These are phyloP conservation scores for Apodemus speciosus DNA, from an alignment of 2,113 vertebrate genomes.

Conservation along the genomic window DNA sequence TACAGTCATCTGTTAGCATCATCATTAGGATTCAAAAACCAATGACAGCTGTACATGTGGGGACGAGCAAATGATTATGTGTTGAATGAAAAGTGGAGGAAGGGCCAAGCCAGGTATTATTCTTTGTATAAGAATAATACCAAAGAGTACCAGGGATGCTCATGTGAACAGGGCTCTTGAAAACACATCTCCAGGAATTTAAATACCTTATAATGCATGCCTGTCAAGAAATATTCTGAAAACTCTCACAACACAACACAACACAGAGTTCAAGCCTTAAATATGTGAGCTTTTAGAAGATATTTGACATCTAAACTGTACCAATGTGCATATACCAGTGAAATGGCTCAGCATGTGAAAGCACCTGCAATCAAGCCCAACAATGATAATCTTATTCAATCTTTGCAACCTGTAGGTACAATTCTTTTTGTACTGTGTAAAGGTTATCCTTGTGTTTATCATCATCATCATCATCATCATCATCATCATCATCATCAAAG, in stretches of 20 bases:
- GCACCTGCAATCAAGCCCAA: background rate
- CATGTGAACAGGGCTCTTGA: too few species aligned
- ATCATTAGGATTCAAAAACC: background rate
- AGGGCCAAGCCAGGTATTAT: too few species aligned
- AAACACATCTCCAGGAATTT: too few species aligned
- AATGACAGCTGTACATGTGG: background rate
- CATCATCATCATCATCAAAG: too few species aligned
- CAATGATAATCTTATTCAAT: background rate
- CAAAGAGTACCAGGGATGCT: too few species aligned
- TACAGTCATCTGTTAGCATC: background rate
- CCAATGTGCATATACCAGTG: background rate
- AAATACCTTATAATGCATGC: too few species aligned
- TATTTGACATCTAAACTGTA: background rate
- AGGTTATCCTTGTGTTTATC: too few species aligned
- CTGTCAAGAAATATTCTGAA: too few species aligned
- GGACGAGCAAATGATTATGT: background rate
- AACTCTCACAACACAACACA: background rate
- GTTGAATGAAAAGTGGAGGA: too few species aligned
- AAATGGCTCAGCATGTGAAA: background rate
- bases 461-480: too few species aligned
- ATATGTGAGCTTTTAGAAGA: background rate
- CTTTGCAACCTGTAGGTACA: background rate
- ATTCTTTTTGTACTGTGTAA: too few species aligned
- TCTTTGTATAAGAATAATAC: too few species aligned
- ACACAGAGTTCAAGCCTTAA: background rate